Conservation (phyloP, 1,140 invertebrate species). For the Stegodyphus dumicola region DNA sequence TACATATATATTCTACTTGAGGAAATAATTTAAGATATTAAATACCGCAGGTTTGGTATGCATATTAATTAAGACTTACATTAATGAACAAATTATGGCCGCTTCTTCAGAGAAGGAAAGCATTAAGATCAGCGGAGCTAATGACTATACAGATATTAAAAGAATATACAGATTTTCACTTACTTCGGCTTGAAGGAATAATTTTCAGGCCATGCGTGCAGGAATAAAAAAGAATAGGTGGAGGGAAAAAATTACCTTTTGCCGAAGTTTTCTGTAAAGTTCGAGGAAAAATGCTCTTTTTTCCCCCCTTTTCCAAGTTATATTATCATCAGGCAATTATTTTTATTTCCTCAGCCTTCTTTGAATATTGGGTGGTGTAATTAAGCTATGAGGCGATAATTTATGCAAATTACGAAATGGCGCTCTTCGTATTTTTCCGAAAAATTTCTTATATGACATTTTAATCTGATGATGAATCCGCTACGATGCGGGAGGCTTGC, state of each 20-base stretch:
- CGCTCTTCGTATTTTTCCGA: slow-evolving; percentile 45
- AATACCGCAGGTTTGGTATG: slow-evolving; percentile 55
- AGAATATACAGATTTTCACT: slow-evolving; percentile 59
- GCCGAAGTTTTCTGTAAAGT: slow-evolving; percentile 54
- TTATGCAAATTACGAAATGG: slow-evolving; percentile 56
- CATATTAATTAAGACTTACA: slow-evolving; percentile 59
- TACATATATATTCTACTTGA: slow-evolving; percentile 16
- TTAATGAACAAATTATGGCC: slow-evolving; percentile 57
- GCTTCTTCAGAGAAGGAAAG: slow-evolving; percentile 6
- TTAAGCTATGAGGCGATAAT: slow-evolving; percentile 60
- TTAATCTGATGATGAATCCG: slow-evolving; percentile 56
- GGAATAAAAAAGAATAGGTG: slow-evolving; percentile 29
- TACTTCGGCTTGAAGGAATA: slow-evolving; percentile 51
- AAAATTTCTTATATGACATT: slow-evolving; percentile 61
- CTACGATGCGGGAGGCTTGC: neutral
- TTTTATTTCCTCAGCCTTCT: slow-evolving; percentile 47
- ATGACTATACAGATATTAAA: slow-evolving; percentile 59
- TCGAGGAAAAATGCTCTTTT: slow-evolving; percentile 50
- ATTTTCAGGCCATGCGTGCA: slow-evolving; percentile 40
- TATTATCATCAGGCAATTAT: slow-evolving; percentile 56
- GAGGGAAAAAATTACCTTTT: neutral
- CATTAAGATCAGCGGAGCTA: slow-evolving; percentile 45
- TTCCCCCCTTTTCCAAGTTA: slow-evolving; percentile 3
- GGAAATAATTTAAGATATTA: slow-evolving; percentile 60
- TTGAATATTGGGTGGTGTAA: slow-evolving; percentile 48